These are phyloP conservation scores for Andrena praecox DNA, from an alignment of 2,888 invertebrate species.

Conservation along the genomic window DNA sequence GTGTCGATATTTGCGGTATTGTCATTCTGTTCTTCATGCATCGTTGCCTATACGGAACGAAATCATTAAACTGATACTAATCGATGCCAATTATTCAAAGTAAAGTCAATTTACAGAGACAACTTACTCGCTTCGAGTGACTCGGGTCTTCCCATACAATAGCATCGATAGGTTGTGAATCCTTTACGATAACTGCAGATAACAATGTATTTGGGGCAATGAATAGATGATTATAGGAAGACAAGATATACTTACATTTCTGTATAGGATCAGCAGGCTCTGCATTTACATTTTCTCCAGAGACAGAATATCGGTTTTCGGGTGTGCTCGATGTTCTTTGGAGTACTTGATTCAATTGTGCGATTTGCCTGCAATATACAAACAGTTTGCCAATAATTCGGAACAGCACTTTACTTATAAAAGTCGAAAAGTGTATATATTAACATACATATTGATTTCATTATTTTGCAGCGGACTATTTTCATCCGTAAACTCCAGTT, in stretches of 20 bases:
- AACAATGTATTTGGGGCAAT: slow-evolving; percentile 4
- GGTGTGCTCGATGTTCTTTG: slow-evolving; percentile 74
- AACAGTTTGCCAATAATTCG: neutral
- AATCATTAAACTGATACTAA: neutral
- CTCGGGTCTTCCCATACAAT: slow-evolving; percentile 89
- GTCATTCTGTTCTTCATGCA: slow-evolving; percentile 28
- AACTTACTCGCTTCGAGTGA: slow-evolving; percentile 78
- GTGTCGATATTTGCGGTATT: neutral
- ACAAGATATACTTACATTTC: slow-evolving; percentile 64
- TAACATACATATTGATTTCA: slow-evolving; percentile 74
- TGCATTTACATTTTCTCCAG: slow-evolving; percentile 72
- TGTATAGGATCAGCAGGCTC: slow-evolving; percentile 70
- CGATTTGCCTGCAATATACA: slow-evolving; percentile 74
- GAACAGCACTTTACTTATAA: neutral
- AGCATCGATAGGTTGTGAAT: slow-evolving; percentile 87
- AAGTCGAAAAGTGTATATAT: neutral
- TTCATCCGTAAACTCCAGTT: slow-evolving; percentile 76
- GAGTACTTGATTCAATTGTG: slow-evolving; percentile 78
- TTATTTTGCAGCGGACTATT: slow-evolving; percentile 69
- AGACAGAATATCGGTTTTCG: slow-evolving; percentile 77
- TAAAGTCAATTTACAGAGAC: neutral
- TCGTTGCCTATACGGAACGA: slow-evolving; percentile 12
- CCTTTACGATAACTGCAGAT: slow-evolving; percentile 77
- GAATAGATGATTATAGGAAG: neutral
- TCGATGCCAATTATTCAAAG: neutral